Evolutionary conservation across 2,888 invertebrate genomes (phyloP), one percentile per base, ranked within the genome.

Genomic region (Pseudococcus viburni): DNA sequence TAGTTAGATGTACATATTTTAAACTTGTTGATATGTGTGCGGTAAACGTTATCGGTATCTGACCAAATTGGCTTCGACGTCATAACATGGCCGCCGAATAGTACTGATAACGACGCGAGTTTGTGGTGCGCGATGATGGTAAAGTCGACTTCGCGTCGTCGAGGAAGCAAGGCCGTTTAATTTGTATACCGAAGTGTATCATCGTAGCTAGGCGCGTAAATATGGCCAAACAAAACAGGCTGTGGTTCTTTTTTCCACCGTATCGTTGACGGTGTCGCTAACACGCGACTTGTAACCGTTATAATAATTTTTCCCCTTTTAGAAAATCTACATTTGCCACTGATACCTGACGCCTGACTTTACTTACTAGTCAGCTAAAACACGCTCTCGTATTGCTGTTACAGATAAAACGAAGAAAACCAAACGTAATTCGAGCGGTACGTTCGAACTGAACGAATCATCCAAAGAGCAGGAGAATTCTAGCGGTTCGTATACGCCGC

Each of bases 391-490:
- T 83, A 19, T 1, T 64, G 8, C 0, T 64, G 64, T 64, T 64
- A 19, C 77, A 85, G 85, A 85, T 51, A 85, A 88, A 39, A 73
- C 85, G 48, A 88, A 88, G 48, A 88, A 85, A 77, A 46, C 8
- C 17, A 88, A 88, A 85, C 77, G 88, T 19, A 85, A 85, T 73
- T 77, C 77, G 51, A 73, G 73, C 73, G 85, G 84, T n/a, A 51
- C 84, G 12, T 64, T 33, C 51, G 85, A 88, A 55, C 22, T 88
- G 73, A 86, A 86, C 68, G 85, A 88, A n/a, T 88, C 85, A 39
- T 84, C 84, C 26, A 84, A 48, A 22, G 88, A 88, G 33, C 88
- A 88, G 39, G 88, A 88, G 33, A 88, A 88, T 48, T 88, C 88
- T 3, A 85, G 85, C 26, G 85, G 85, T 22, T 88, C 88, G 68